Base-by-base conservation (phyloP, 2,113 vertebrate species). In the Saccopteryx bilineata region DNA sequence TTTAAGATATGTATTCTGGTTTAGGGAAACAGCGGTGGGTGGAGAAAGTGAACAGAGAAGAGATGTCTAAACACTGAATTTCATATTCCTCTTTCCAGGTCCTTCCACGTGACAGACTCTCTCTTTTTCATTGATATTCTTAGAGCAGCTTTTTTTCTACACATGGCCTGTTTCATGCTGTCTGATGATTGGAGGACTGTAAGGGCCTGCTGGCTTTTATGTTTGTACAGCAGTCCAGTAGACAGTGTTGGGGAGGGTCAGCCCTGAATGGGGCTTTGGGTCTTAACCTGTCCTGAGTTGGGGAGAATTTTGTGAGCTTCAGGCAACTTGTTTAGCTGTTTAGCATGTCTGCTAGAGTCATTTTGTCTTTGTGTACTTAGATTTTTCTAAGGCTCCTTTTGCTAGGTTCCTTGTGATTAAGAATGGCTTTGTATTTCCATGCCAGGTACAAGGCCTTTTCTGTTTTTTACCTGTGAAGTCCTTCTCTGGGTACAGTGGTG, bases 251-350 rank as follows among this genome's bases (percentile, higher is more conserved):
- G 66, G 71, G 11, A 28, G 80, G 48, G 65, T 65, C 71, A 96
- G 46, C 85, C n/a, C 23, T 81, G 84, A 87, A 84, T 7, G 11
- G 92, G 39, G 48, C 81, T 97, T 90, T 84, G 54, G 33, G n/a
- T 63, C 33, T 69, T 61, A 82, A 87, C 3, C 19, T 54, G 26
- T 84, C 54, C 31, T 39, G n/a, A 95, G 26, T 75, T 84, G 28
- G 75, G 68, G 46, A 85, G 33, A 90, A 89, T 95, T 91, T 96
- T 19, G 23, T 68, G 69, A 94, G 94, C 69, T 48, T 92, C 9
- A 80, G 71, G 8, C 31, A 96, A 78, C 91, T 72, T 93, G 61
- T 71, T 96, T 63, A 95, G 85, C 75, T 87, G 24, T 89, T 89
- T 17, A 90, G 33, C 54, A 23, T 96, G 63, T 83, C 50, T 92